Conservation (phyloP, 2,888 invertebrate species). For the Euzophera pinguis region DNA sequence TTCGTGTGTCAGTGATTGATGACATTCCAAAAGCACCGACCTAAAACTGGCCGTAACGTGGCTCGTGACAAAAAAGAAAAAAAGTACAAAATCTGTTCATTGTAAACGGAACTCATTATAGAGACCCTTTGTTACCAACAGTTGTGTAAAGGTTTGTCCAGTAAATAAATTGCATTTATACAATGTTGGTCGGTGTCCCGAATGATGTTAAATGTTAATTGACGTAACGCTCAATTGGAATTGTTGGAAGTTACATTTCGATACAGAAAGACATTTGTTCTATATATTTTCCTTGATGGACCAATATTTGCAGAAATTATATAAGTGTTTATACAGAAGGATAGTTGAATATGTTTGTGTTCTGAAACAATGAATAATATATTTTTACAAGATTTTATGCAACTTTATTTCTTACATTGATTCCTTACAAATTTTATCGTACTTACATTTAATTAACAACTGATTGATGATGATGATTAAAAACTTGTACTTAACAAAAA, state of each 20-base stretch:
- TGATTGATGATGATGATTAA: too few species aligned
- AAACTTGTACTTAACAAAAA: too few species aligned
- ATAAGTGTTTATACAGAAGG: too few species aligned
- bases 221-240: background rate
- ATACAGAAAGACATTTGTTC: too few species aligned
- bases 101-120: conserved; percentile 28
- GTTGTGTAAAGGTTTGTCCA: conserved; percentile 38
- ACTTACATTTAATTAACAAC: too few species aligned
- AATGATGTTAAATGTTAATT: conserved; percentile 13
- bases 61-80: conserved; percentile 27
- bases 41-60: conserved; percentile 32
- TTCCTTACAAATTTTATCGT: too few species aligned
- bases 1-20: conserved; percentile 58
- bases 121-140: conserved; percentile 34
- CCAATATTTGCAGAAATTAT: too few species aligned
- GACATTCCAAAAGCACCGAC: conserved; percentile 38
- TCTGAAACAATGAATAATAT: too few species aligned
- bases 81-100: conserved; percentile 23
- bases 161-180: conserved; percentile 24
- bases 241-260: background rate
- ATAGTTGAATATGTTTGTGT: too few species aligned
- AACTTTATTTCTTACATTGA: too few species aligned
- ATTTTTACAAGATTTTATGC: too few species aligned
- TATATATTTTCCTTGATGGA: too few species aligned
- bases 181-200: conserved; percentile 17